Evolutionary conservation across 2,888 invertebrate species (phyloP), one percentile per base, ranked within the genome.

Genomic region (Cheilosia scutellata): DNA sequence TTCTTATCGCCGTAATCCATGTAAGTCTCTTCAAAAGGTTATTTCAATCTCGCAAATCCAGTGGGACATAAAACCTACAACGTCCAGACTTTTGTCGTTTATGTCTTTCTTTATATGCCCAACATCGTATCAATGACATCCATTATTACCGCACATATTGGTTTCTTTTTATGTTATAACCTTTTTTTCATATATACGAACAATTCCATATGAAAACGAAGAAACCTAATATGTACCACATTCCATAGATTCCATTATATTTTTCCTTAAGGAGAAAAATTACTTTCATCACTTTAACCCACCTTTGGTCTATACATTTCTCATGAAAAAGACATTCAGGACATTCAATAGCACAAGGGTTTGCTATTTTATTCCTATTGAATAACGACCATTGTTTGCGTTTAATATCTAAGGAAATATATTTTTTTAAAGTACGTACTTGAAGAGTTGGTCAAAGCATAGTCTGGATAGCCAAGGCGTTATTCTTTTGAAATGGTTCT

Each of bases 141-240:
- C 51, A 37, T 51, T 51, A 51, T 25, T 37, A 27, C 51, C 51
- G 11, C 20, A 31, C 51, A 51, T 51, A 65, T 65, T 65, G 65
- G 65, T 68, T 68, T 55, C 55, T 68, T 68, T 68, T 51, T 29
- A n/a, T 31, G n/a, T 20, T 27, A 13, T 58, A 13, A n/a, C 65
- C 51, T 33, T 66, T 65, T 65, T 25, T 49, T 51, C 4, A 25
- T 9, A 5, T n/a, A 25, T 66, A 68, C 16, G 42, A 68, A 42
- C 53, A 40, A 42, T 47, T 55, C 16, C 55, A 5, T 55, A 13
- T 31, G 3, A 65, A 65, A 31, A 49, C 49, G 20, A 33, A 29
- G 16, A 55, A 55, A 5, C 55, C 55, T 16, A 33, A 33, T 33
- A n/a, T n/a, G n/a, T n/a, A 55, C 33, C 55, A 55, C 31, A 55